Percentiles rank a stretch among this genome's conserved stretches.
Evolutionary conservation across 2,888 invertebrate genomes (phyloP).

Genomic region (Xylota sylvarum): DNA sequence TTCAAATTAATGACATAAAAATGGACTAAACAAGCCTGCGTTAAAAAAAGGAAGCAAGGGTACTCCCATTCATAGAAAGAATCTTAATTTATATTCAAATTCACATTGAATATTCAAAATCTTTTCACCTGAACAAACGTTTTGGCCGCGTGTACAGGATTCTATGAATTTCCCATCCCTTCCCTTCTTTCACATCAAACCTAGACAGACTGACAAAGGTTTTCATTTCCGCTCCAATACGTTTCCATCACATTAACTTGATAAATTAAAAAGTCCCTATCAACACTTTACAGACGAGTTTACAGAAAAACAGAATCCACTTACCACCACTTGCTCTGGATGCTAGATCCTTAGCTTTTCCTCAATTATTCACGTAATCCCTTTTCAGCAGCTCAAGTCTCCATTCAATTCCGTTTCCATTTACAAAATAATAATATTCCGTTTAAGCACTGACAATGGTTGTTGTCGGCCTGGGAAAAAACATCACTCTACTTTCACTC

Average conservation of each 20-base stretch:
- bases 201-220: not conserved
- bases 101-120: not conserved
- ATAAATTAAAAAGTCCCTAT: not conserved
- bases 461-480: constrained; percentile 16
- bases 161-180: not conserved
- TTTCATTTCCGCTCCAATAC: constrained; percentile 13
- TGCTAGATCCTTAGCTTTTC: constrained; percentile 25
- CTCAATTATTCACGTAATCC: constrained; percentile 63
- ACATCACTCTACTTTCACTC: constrained; percentile 28
- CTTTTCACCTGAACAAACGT: not conserved
- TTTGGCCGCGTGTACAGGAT: not conserved
- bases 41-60: not conserved
- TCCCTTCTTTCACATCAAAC: not conserved
- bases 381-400: constrained; percentile 43
- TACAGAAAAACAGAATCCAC: constrained; percentile 4
- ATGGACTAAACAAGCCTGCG: not conserved
- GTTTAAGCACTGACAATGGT: constrained; percentile 21
- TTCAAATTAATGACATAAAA: not conserved
- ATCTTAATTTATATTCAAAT: not conserved
- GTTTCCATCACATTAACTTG: constrained; percentile 18
- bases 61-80: not conserved
- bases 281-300: not conserved
- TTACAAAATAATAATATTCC: constrained; percentile 47
- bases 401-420: constrained; percentile 39
- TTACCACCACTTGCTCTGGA: constrained; percentile 37